Base-by-base conservation (phyloP, 2,797 vertebrate genomes). In the Eutrigla gurnardus region DNA sequence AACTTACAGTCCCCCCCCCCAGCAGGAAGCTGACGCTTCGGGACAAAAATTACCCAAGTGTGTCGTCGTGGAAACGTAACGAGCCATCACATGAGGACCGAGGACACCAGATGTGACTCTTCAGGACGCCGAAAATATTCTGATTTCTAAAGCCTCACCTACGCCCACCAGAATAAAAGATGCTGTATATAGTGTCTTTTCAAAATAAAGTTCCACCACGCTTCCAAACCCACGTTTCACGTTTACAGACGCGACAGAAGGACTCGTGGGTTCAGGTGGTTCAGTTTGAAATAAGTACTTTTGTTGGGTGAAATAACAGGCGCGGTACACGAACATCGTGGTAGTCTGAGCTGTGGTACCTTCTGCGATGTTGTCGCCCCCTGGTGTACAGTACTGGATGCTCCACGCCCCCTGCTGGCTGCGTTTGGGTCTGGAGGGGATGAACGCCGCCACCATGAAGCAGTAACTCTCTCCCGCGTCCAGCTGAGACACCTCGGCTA, bases 391-490 rank as follows among this genome's bases (percentile, higher is more conserved):
- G 40, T 9, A 37, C 14, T 83, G 72, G 0, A 0, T 0, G 66
- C 96, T 96, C 84, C 95, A 94, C 33, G 92, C 85, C 61, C 96
- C 96, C 3, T 33, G 74, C 10, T 90, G 93, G 17, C 87, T 89
- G 14, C 7, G 3, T 80, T 25, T 54, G 39, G 68, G 90, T 61
- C 96, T 95, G 60, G 94, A 94, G 0, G 81, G 85, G 79, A 98
- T 86, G 65, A 74, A 83, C 32, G 94, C 96, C 14, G 96, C 95
- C 3, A 96, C 88, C 4, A 68, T 94, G 90, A 98, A 98, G 82
- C 98, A 99, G 81, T 98, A 98, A 73, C 78, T 94, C 53, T 93
- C 60, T 17, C 91, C 94, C 62, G 89, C 53, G 6, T 99, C 97
- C 78, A 97, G 78, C 0, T 15, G 35, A 0, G 18, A 72, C 17